These are phyloP conservation scores for Tetramorium parvispinum DNA, from an alignment of 1,140 invertebrate genomes.

Conservation along the genomic window DNA sequence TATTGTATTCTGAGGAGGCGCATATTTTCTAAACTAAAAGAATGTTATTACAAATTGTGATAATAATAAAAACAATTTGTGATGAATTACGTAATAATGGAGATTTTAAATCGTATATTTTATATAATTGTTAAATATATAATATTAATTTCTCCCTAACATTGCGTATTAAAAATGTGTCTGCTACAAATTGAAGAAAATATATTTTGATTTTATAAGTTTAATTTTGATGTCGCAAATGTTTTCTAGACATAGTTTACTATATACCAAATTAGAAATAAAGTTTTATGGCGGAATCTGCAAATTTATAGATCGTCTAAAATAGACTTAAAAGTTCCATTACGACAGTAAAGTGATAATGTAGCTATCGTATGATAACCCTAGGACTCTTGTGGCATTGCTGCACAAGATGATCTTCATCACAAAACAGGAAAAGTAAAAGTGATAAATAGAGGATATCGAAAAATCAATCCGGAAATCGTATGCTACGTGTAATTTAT, in stretches of 20 bases:
- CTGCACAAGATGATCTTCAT: constrained; percentile 35
- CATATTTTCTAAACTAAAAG: neutral
- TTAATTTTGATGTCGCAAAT: neutral
- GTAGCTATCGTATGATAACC: constrained; percentile 48
- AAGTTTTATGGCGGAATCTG: neutral
- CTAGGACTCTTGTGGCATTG: constrained; percentile 22
- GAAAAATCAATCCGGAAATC: constrained; percentile 13
- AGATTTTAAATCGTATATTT: neutral
- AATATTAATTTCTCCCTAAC: neutral
- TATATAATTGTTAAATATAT: neutral
- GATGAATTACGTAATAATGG: neutral
- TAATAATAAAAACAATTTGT: neutral
- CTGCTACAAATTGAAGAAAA: neutral
- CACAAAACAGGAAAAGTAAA: constrained; percentile 24
- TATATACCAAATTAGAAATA: constrained; percentile 13
- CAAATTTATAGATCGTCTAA: constrained; percentile 26
- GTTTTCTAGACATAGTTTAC: neutral
- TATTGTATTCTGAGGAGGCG: neutral
- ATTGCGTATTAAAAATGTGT: too few relatives aligned
- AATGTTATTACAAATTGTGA: constrained; percentile 4
- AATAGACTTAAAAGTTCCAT: constrained; percentile 43
- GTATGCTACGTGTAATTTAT: neutral
- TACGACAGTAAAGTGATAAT: constrained; percentile 41
- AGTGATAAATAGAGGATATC: neutral
- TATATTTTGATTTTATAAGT: neutral